These are phyloP conservation scores for Cepaea hortensis DNA, from an alignment of 2,888 invertebrate species.

Conservation along the genomic window DNA sequence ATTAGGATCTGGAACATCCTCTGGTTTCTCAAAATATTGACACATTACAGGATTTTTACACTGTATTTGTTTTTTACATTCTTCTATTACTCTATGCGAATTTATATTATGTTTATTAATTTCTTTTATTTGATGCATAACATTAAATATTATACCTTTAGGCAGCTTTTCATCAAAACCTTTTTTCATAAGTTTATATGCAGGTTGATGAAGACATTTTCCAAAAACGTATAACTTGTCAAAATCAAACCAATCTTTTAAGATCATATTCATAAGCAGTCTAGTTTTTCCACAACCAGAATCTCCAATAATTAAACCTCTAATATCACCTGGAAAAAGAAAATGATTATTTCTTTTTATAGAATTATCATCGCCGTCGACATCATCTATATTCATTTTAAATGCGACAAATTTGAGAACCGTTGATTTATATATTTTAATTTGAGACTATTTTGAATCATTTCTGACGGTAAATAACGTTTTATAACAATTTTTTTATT, in stretches of 20 bases:
- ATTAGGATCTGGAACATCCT: constrained; percentile 1
- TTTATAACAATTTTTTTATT: no score
- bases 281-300: constrained; percentile 5
- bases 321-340: background rate
- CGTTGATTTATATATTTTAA: background rate
- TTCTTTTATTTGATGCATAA: background rate
- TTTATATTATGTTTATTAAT: background rate
- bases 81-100: background rate
- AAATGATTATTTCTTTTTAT: constrained; percentile 12
- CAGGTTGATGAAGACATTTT: background rate
- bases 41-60: background rate
- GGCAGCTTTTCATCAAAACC: background rate
- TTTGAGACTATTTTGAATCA: no score
- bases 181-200: background rate
- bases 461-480: no score
- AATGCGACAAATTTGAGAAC: background rate
- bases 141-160: background rate
- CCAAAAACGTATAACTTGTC: background rate
- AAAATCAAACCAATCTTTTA: background rate
- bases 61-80: background rate
- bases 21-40: background rate
- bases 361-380: background rate
- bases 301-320: background rate
- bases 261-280: background rate
- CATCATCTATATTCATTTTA: background rate